A percentile compares a stretch with the other conserved stretches of the same genome.
Conservation (phyloP, 2,113 vertebrate genomes). For the Reinhardtius hippoglossoides region DNA sequence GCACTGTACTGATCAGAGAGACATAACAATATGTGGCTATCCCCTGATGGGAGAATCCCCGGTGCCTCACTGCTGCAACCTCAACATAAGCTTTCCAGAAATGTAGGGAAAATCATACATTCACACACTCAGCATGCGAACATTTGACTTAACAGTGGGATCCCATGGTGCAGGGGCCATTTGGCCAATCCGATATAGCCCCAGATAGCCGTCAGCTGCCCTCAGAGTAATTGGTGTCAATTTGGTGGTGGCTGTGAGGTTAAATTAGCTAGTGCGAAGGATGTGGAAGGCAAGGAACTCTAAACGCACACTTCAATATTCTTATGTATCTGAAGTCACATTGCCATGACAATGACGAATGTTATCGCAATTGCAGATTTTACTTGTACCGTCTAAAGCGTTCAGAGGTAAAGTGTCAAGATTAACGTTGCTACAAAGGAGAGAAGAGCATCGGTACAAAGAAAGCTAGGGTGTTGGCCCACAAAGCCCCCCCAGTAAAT, state of each 20-base stretch:
- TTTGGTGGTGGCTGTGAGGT: background rate
- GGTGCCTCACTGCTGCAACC: background rate
- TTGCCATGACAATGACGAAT: background rate
- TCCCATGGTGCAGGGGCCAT: background rate
- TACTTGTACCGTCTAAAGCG: background rate
- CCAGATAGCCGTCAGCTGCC: background rate
- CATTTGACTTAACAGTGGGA: background rate
- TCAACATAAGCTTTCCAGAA: background rate
- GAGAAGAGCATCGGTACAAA: constrained; percentile 6
- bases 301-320: background rate
- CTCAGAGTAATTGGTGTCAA: constrained; percentile 7
- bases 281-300: too few species aligned
- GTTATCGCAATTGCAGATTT: background rate
- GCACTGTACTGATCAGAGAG: background rate
- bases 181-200: background rate
- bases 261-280: background rate
- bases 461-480: constrained; percentile 11
- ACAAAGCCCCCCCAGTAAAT: constrained; percentile 67
- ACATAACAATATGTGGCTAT: background rate
- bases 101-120: background rate
- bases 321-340: background rate
- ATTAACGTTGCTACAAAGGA: constrained; percentile 47
- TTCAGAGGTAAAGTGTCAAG: constrained; percentile 39
- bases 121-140: background rate
- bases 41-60: background rate